Conservation (phyloP, 2,888 invertebrate genomes). For the Harpalus rufipes region DNA sequence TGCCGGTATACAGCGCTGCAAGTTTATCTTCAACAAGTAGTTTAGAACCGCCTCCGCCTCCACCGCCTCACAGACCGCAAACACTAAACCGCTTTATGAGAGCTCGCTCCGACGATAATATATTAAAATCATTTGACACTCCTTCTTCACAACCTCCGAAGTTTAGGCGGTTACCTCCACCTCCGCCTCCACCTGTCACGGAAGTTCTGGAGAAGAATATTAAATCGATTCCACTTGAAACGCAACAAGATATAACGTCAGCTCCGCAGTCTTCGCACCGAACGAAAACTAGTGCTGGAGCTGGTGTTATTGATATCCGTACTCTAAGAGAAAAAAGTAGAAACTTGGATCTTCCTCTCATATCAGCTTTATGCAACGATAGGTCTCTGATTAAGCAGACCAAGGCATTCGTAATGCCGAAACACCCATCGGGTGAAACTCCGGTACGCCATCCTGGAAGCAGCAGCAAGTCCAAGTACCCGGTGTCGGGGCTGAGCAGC, state of each 20-base stretch:
- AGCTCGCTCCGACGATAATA: constrained; percentile 90
- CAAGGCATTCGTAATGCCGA: constrained; percentile 90
- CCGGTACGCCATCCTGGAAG: constrained; percentile 68
- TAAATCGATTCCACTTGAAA: constrained; percentile 44
- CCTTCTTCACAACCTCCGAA: constrained; percentile 79
- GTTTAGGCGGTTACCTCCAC: constrained; percentile 80
- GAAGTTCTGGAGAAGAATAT: constrained; percentile 72
- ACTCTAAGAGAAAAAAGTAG: constrained; percentile 92
- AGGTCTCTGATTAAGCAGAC: constrained; percentile 93
- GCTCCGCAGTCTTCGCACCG: constrained; percentile 64
- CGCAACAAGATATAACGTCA: constrained; percentile 59
- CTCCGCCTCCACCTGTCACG: constrained; percentile 78
- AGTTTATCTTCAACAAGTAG: constrained; percentile 83
- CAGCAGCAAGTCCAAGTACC: constrained; percentile 81
- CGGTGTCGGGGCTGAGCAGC: constrained; percentile 83
- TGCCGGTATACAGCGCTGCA: constrained; percentile 85
- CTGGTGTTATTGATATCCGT: constrained; percentile 84
- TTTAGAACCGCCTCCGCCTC: constrained; percentile 82
- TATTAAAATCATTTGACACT: constrained; percentile 84
- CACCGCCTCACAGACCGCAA: constrained; percentile 81
- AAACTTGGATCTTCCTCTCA: constrained; percentile 93
- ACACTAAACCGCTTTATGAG: constrained; percentile 81
- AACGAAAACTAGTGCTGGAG: constrained; percentile 70
- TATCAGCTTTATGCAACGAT: constrained; percentile 96
- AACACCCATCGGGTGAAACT: constrained; percentile 78